Evolutionary conservation across 30 jellyfish, hydroid and myxozoan species (phyloP).

Genomic region (Morbakka virulenta): DNA sequence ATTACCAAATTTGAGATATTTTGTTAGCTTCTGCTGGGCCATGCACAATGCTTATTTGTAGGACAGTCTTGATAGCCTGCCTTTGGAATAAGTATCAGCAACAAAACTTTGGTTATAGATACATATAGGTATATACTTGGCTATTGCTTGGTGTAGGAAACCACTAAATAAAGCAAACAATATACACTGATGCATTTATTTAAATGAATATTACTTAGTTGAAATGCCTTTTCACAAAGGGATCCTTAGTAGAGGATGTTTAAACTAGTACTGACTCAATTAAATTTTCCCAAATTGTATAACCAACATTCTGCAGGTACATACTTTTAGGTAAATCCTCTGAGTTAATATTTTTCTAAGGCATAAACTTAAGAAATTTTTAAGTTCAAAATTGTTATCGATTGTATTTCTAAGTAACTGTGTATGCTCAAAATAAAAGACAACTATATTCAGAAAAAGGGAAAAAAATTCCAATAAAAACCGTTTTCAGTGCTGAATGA

Average conservation of each 20-base stretch:
- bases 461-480: no score
- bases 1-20: neutral
- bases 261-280: neutral
- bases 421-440: no score
- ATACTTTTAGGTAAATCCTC: no score
- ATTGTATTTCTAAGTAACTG: no score
- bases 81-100: slow-evolving; percentile 13
- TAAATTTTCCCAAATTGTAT: slow-evolving; percentile 9
- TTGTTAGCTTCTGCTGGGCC: neutral
- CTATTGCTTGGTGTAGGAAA: slow-evolving; percentile 1
- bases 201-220: no score
- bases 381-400: no score
- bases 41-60: neutral
- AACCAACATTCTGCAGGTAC: no score
- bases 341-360: no score
- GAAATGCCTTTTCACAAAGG: slow-evolving; percentile 16
- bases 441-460: no score
- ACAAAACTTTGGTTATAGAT: slow-evolving; percentile 2
- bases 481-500: no score
- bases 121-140: neutral
- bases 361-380: no score
- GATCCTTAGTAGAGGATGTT: no score
- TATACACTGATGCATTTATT: slow-evolving; percentile 1
- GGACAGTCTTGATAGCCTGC: slow-evolving; percentile 17
- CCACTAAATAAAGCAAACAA: neutral